Base-by-base conservation (phyloP, 1,140 invertebrate genomes). In the Teleogryllus occipitalis region DNA sequence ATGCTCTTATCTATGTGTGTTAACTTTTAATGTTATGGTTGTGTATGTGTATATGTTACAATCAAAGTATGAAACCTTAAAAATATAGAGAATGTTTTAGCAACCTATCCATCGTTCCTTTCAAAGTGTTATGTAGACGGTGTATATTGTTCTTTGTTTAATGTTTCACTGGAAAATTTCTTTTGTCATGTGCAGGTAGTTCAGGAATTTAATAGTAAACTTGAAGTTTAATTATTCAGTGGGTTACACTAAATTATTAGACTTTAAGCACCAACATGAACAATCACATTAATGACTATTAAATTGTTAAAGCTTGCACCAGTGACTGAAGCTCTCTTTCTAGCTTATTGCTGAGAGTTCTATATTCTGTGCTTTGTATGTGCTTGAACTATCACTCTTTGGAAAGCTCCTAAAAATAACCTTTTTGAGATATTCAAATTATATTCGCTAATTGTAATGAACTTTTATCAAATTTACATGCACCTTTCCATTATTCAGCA, bases 201-300 rank as follows among this genome's bases (percentile, higher is more conserved):
- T 65, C 54, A 65, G 18, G 54, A 14, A 14, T 65, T 65, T 10
- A 14, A 18, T 65, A 39, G 10, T 3, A 65, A 14, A 14, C 10
- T 65, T 65, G 54, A 65, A 65, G 54, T 65, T 65, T 10, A 65
- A 65, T 65, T 65, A 65, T 65, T 65, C 54, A 65, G 54, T 65
- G 54, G 10, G 10, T 65, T 65, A 65, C 27, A 18, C 54, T 65
- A 65, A 65, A 65, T 65, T 65, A 18, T 65, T 18, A 65, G 54
- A 65, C 18, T 65, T 14, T 14, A 65, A 65, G 54, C 54, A 65
- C 54, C 10, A 65, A 65, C 18, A 14, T 65, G 54, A 65, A 18
- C 54, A 65, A 65, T 65, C 10, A 65, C 18, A 10, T 18, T 65
- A 65, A 14, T 65, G 10, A 65, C 10, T 18, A 65, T 65, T 65